phyloP scores from a whole-genome alignment of 2,888 invertebrate species.

The Byasa hedistus region DNA sequence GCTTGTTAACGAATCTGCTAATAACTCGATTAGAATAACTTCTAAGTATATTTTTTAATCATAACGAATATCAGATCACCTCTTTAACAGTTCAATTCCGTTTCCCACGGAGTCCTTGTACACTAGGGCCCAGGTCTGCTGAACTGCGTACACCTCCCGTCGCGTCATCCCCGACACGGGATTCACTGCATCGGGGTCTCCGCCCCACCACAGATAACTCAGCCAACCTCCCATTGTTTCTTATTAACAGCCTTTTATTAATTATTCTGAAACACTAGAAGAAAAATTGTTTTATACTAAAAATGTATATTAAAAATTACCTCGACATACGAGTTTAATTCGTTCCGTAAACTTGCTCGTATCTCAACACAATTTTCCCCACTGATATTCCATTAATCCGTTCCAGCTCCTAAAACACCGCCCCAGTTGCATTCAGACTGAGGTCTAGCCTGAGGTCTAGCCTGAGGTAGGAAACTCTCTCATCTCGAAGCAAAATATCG shows the following conservation, averaged over 20 bases:
- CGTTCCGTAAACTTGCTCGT: too few relatives aligned
- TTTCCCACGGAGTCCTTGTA: slow-evolving; percentile 53
- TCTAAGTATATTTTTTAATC: background rate
- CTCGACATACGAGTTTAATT: too few relatives aligned
- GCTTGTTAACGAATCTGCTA: background rate
- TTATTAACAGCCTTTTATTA: slow-evolving; percentile 4
- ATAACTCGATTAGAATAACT: background rate
- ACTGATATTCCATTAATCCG: too few relatives aligned
- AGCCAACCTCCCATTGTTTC: slow-evolving; percentile 67
- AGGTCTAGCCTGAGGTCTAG: too few relatives aligned
- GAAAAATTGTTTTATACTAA: background rate
- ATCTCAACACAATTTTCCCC: too few relatives aligned
- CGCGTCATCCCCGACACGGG: slow-evolving; percentile 57
- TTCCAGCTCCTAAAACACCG: too few relatives aligned
- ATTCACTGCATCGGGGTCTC: slow-evolving; percentile 59
- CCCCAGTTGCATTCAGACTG: too few relatives aligned
- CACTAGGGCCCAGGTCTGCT: slow-evolving; percentile 63
- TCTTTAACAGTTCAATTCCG: slow-evolving; percentile 65
- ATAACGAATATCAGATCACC: slow-evolving; percentile 42
- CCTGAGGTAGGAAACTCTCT: too few relatives aligned
- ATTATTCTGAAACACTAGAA: slow-evolving; percentile 39
- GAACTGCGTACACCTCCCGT: slow-evolving; percentile 58
- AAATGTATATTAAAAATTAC: too few relatives aligned
- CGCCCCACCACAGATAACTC: slow-evolving; percentile 70
- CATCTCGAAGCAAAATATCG: too few relatives aligned